phyloP scores from a whole-genome alignment of 2,113 vertebrate species.

The Lycocorax pyrrhopterus region DNA sequence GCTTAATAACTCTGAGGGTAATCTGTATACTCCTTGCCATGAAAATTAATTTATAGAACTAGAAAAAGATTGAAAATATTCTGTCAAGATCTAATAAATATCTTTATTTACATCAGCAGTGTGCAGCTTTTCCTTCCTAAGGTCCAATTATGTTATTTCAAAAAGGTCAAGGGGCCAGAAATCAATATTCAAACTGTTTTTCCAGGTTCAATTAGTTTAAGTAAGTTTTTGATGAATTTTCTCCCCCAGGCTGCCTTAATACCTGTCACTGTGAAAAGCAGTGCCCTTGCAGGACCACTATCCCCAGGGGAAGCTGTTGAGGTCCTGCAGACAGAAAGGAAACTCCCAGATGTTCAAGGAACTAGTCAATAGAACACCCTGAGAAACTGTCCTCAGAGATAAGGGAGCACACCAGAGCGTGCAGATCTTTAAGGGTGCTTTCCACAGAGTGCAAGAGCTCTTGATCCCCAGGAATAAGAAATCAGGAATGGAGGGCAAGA shows the following conservation, averaged over 20 bases:
- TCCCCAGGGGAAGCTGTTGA: not conserved
- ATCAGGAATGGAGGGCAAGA: not conserved
- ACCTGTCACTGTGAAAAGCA: not conserved
- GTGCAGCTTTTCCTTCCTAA: not conserved
- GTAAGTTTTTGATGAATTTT: not conserved
- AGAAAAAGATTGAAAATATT: not conserved
- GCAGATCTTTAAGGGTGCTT: not conserved
- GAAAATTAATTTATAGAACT: not conserved
- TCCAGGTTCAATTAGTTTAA: not conserved
- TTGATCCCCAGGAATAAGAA: not conserved
- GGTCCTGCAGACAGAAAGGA: not conserved
- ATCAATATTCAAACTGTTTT: constrained; percentile 29
- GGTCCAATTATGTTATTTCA: not conserved
- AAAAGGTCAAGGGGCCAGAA: not conserved
- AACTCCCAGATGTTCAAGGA: not conserved
- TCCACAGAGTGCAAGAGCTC: not conserved
- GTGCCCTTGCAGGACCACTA: not conserved
- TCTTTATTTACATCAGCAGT: not conserved
- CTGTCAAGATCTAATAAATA: constrained; percentile 6
- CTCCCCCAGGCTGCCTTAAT: not conserved
- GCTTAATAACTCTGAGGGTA: not conserved
- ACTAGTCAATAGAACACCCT: not conserved
- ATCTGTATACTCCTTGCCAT: not conserved
- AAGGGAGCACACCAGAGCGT: not conserved
- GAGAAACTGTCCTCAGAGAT: not conserved